Base-by-base conservation (phyloP, 2,113 vertebrate species). In the Synodontis membranacea region DNA sequence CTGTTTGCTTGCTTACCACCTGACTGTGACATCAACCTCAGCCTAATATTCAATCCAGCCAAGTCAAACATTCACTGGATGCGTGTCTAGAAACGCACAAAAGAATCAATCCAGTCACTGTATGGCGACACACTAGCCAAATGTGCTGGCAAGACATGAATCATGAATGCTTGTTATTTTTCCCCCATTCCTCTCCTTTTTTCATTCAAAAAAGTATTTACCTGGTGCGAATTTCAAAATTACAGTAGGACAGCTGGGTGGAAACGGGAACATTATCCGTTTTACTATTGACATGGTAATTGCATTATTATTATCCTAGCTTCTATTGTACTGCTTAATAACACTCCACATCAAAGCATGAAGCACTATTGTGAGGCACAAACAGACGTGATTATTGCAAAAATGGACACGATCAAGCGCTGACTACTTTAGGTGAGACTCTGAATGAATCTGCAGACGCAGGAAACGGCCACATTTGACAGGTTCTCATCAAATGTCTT, bases 11-110 rank as follows among this genome's bases (percentile, higher is more conserved):
- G 25, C 89, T 87, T 89, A 87, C 86, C 89, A 82, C 54, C 86
- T 83, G 87, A 85, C 88, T 91, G 89, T 90, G 84, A 90, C 88
- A 93, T 93, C 58, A 87, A 92, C 91, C 91, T 92, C 80, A 88
- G 89, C 87, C 90, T 89, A 91, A 88, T 92, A 87, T 78, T 93
- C 92, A 92, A 82, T 58, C 31, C 82, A 85, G 52, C 4, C 34
- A 17, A 50, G 58, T 39, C 37, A 74, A 48, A 46, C 39, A 39
- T 82, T 80, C 28, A 81, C 42, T 31, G 68, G 66, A 60, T 75
- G 19, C 79, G n/a, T 25, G 54, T 74, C 60, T 81, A 62, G 54
- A 62, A 86, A 74, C 54, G 39, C 68, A 75, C 54, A 82, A 82
- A 60, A 46, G 66, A 72, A 75, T 82, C 64, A 48, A 60, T 82